Percentiles rank a stretch among this genome's conserved stretches.
Evolutionary conservation across 2,797 vertebrate species (phyloP).

Genomic region (Acomys russatus): DNA sequence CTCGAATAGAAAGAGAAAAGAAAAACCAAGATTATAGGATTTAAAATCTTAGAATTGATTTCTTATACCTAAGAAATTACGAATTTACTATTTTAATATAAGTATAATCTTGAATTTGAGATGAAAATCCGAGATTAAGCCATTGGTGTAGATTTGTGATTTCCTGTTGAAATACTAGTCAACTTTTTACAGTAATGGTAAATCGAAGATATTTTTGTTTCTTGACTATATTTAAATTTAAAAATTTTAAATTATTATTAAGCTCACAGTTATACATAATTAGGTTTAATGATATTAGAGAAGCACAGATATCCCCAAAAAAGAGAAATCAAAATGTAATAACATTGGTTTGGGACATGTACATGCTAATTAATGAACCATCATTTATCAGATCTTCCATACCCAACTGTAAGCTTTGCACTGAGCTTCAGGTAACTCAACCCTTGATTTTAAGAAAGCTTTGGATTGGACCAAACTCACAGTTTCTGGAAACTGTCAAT

Average conservation of each 20-base stretch:
- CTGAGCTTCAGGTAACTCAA: no score
- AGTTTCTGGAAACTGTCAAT: neutral
- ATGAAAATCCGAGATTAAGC: constrained; percentile 1
- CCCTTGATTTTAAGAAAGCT: neutral
- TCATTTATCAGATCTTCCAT: neutral
- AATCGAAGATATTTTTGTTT: neutral
- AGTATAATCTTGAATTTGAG: neutral
- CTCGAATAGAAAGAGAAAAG: neutral
- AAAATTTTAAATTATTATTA: constrained; percentile 26
- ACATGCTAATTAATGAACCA: neutral
- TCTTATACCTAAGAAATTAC: neutral
- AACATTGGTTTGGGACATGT: neutral
- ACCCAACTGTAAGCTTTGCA: no score
- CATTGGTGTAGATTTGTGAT: neutral
- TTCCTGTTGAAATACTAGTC: neutral
- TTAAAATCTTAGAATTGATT: neutral
- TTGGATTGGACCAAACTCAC: neutral
- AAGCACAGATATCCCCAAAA: neutral
- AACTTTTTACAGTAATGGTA: neutral
- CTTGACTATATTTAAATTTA: neutral
- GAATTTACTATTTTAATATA: neutral
- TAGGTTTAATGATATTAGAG: neutral
- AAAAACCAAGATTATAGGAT: constrained; percentile 17
- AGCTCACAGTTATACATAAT: neutral
- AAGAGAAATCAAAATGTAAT: neutral